Conservation (phyloP, 2,797 vertebrate species). For the Arnoldichthys spilopterus region DNA sequence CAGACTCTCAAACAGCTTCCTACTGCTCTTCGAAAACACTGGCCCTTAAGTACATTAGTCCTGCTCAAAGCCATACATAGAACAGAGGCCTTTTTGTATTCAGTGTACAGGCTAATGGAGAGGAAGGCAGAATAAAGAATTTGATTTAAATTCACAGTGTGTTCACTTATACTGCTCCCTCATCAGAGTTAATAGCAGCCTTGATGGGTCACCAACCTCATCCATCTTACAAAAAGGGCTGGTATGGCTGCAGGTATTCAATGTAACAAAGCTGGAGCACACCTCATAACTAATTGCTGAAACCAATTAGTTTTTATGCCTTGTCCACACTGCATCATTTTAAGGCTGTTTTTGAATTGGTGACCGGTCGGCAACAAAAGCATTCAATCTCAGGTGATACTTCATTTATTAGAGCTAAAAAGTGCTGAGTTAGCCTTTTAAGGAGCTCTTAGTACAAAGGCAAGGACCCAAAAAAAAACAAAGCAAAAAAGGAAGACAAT, state of each 20-base stretch:
- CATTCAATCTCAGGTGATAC: no score
- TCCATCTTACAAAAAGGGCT: no score
- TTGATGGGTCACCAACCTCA: neutral
- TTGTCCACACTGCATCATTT: no score
- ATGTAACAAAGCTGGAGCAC: no score
- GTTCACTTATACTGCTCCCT: slow-evolving; percentile 5
- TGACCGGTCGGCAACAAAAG: no score
- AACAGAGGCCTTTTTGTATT: slow-evolving; percentile 33
- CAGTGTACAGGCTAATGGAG: neutral
- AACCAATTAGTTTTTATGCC: no score
- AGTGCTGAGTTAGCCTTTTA: slow-evolving; percentile 37
- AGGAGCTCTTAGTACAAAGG: slow-evolving; percentile 13
- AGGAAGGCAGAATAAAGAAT: neutral
- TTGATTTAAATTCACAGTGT: neutral
- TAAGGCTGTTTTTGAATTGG: no score
- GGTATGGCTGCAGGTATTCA: no score
- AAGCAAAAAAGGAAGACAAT: neutral
- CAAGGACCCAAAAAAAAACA: neutral
- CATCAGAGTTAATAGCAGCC: neutral
- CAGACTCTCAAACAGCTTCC: slow-evolving; percentile 20
- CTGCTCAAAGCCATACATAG: slow-evolving; percentile 7
- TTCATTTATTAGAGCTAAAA: neutral
- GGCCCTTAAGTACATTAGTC: slow-evolving; percentile 12
- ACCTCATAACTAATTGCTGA: no score
- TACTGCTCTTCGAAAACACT: slow-evolving; percentile 23